Percentiles rank a stretch among this genome's conserved stretches.
Evolutionary conservation across 2,888 invertebrate genomes (phyloP).

Genomic region (Watsonalla cultraria): DNA sequence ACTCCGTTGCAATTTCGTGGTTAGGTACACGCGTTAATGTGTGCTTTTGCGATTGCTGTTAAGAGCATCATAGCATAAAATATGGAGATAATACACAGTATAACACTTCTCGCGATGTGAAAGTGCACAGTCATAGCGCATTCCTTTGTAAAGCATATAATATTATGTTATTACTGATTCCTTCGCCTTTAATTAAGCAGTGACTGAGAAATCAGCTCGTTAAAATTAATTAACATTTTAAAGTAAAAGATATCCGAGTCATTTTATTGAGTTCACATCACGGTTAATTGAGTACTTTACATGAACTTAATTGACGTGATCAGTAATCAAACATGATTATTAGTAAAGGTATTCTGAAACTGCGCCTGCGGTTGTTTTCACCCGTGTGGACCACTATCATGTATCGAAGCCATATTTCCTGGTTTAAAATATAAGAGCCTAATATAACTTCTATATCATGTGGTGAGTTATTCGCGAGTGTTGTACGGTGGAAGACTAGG

Average conservation of each 20-base stretch:
- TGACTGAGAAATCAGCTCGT: background rate
- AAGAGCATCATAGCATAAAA: constrained; percentile 32
- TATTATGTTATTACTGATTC: background rate
- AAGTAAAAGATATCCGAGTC: background rate
- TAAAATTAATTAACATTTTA: constrained; percentile 1
- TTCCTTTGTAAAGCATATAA: constrained; percentile 31
- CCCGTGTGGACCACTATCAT: no score
- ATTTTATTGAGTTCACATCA: background rate
- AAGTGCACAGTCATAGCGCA: constrained; percentile 43
- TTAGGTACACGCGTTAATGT: constrained; percentile 6
- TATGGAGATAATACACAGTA: constrained; percentile 46
- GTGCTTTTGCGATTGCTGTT: constrained; percentile 15
- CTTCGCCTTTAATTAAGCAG: background rate
- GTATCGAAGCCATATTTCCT: no score
- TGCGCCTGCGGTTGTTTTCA: no score
- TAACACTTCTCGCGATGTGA: constrained; percentile 24
- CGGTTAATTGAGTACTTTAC: background rate
- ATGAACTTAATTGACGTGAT: background rate
- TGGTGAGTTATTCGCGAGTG: no score
- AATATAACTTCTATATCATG: no score
- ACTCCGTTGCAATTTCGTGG: background rate
- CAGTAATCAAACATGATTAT: background rate
- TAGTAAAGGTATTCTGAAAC: no score
- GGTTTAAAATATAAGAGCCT: no score
- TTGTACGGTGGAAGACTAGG: no score